Conservation (phyloP, 2,797 vertebrate species). For the Capromys pilorides region DNA sequence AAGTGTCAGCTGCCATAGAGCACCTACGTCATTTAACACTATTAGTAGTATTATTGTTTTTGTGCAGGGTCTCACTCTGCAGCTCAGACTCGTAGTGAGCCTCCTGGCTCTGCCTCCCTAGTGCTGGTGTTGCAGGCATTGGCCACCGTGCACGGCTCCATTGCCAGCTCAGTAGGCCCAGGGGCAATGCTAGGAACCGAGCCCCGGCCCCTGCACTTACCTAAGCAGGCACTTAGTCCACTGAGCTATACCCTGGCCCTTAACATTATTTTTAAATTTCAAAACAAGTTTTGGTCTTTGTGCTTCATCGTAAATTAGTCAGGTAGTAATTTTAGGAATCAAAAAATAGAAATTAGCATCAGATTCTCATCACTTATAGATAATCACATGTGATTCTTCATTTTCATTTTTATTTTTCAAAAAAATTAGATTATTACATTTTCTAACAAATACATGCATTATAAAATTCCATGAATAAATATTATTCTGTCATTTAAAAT, state of each 20-base stretch:
- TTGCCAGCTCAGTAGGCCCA: no score
- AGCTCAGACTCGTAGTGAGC: no score
- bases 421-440: conserved; percentile 22
- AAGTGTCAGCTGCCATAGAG: not conserved
- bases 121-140: no score
- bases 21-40: not conserved
- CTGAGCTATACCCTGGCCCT: no score
- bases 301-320: conserved; percentile 2
- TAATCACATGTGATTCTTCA: not conserved
- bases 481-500: not conserved
- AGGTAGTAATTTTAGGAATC: not conserved
- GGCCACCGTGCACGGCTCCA: no score
- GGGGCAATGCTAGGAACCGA: no score
- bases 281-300: not conserved
- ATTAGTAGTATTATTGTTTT: not conserved
- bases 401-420: not conserved
- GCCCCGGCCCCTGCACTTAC: no score
- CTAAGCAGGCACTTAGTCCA: no score
- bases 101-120: no score
- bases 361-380: not conserved
- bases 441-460: not conserved
- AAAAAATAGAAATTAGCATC: not conserved
- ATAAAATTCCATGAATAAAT: not conserved
- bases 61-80: no score
- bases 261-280: conserved; percentile 21